These are phyloP conservation scores for Marmota monax DNA, from an alignment of 2,113 vertebrate genomes.

Conservation along the genomic window DNA sequence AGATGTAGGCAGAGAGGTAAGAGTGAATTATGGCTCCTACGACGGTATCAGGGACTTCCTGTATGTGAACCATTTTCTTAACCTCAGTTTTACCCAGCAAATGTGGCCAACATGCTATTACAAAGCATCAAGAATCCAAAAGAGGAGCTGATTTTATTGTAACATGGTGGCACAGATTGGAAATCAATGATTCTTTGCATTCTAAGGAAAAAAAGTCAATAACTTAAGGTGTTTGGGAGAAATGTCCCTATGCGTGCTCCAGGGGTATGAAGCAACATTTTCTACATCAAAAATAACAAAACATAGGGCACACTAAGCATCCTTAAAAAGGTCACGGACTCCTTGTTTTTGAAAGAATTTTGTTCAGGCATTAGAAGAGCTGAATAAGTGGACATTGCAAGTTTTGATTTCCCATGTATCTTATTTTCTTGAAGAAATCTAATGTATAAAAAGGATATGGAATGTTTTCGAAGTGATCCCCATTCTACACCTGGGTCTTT, in stretches of 20 bases:
- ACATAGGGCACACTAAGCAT: neutral
- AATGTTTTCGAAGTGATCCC: neutral
- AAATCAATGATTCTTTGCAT: neutral
- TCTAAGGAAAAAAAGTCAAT: neutral
- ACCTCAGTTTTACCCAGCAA: neutral
- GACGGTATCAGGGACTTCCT: neutral
- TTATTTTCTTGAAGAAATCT: slow-evolving; percentile 39
- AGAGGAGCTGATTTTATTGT: neutral
- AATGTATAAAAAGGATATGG: neutral
- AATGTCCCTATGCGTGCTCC: neutral
- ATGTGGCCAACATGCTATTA: neutral
- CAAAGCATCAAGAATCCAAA: neutral
- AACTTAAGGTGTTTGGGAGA: neutral
- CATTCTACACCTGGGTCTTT: neutral
- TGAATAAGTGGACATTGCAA: neutral
- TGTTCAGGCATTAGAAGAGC: neutral
- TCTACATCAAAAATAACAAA: neutral
- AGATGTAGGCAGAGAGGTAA: neutral
- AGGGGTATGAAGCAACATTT: neutral
- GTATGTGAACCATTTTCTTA: neutral
- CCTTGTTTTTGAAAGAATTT: neutral
- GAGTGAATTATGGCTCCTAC: neutral
- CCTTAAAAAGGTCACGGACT: neutral
- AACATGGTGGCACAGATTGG: neutral
- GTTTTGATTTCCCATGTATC: neutral